Percentiles rank a stretch among this genome's conserved stretches.
phyloP scores from a whole-genome alignment of 2,888 invertebrate species.

The Trachelus stipa region DNA sequence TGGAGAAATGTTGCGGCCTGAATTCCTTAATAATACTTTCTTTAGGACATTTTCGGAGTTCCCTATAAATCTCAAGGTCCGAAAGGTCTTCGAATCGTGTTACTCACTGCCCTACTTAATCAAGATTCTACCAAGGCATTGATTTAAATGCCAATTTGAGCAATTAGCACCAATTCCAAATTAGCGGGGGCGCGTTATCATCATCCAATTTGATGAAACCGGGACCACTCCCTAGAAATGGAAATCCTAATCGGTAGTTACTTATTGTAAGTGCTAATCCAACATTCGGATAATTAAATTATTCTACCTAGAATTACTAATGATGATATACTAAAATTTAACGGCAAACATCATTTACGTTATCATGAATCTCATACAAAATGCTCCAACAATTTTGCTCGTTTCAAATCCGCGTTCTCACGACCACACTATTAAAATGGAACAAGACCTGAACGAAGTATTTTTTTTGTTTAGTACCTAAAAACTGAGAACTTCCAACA shows the following conservation, averaged over 20 bases:
- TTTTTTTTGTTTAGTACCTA: constrained; percentile 45
- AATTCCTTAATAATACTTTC: constrained; percentile 9
- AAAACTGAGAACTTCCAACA: constrained; percentile 26
- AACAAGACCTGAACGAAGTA: constrained; percentile 48
- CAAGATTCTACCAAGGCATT: background rate
- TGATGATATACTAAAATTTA: constrained; percentile 25
- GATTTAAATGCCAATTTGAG: background rate
- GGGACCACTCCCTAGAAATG: background rate
- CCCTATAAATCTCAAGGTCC: background rate
- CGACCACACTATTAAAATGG: constrained; percentile 17
- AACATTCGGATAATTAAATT: background rate
- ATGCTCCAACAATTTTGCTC: background rate
- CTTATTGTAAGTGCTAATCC: background rate
- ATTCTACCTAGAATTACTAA: background rate
- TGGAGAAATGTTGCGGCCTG: constrained; percentile 45
- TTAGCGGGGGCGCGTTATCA: background rate
- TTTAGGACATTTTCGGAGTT: background rate
- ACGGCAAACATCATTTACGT: constrained; percentile 40
- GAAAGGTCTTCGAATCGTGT: background rate
- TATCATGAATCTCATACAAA: constrained; percentile 40
- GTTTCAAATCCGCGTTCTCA: background rate
- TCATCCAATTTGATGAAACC: background rate
- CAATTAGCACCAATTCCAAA: background rate
- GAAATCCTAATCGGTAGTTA: background rate
- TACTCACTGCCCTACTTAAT: background rate